Conservation (phyloP, 2,888 invertebrate species). For the Drosophila merina region DNA sequence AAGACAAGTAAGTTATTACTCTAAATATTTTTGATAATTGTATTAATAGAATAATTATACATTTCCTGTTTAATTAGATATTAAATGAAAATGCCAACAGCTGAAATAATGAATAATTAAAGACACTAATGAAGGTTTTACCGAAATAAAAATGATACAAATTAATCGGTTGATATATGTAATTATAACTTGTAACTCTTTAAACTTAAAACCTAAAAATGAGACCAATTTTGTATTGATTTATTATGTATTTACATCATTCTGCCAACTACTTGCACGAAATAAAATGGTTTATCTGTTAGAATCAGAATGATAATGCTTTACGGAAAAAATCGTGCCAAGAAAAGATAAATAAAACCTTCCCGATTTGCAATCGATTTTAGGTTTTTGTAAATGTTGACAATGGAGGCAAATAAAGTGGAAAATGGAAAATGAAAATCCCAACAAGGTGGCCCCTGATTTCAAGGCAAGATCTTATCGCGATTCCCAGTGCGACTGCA, state of each 20-base stretch:
- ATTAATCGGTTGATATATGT: no score
- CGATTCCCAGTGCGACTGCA: slow-evolving; percentile 44
- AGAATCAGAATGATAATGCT: slow-evolving; percentile 1
- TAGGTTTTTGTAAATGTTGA: slow-evolving; percentile 42
- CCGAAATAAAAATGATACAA: no score
- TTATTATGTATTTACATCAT: background rate
- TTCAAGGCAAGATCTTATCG: slow-evolving; percentile 63
- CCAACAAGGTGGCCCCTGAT: slow-evolving; percentile 35
- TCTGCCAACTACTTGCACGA: background rate
- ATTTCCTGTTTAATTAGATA: no score
- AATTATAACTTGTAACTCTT: no score
- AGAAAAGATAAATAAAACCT: slow-evolving; percentile 21
- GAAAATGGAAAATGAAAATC: slow-evolving; percentile 7
- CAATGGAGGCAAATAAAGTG: slow-evolving; percentile 35
- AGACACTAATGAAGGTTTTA: no score
- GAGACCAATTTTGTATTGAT: no score
- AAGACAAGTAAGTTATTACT: no score
- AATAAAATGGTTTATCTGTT: background rate
- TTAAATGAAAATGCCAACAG: no score
- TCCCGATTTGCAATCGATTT: slow-evolving; percentile 56
- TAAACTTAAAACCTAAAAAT: no score
- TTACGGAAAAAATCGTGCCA: slow-evolving; percentile 20
- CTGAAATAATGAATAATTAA: no score
- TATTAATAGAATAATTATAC: no score
- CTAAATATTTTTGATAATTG: no score